phyloP scores from a whole-genome alignment of 2,113 vertebrate species.

The Zapus hudsonius region DNA sequence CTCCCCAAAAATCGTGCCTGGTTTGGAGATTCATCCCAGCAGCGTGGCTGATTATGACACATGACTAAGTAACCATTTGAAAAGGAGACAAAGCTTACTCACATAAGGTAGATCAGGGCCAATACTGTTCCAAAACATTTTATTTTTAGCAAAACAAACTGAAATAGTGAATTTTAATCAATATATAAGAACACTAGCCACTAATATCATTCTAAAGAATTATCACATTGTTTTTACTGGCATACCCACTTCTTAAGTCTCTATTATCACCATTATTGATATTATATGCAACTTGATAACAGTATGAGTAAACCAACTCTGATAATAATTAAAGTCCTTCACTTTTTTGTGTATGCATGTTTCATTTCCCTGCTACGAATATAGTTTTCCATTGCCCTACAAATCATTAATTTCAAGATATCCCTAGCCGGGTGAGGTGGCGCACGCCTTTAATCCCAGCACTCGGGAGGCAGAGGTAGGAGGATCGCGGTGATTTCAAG shows the following conservation, averaged over 20 bases:
- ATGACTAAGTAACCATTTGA: not conserved
- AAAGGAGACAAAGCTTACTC: rapidly evolving
- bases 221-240: not conserved
- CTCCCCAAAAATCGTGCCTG: no score
- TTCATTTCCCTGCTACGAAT: not conserved
- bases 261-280: not conserved
- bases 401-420: not conserved
- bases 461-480: no score
- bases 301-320: not conserved
- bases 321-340: not conserved
- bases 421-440: no score
- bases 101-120: not conserved
- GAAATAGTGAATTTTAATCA: not conserved
- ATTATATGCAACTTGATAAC: not conserved
- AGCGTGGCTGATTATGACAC: no score
- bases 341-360: not conserved
- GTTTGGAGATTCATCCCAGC: no score
- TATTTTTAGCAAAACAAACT: not conserved
- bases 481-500: no score
- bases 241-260: no score
- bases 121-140: no score
- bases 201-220: not conserved
- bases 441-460: no score
- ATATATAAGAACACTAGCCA: not conserved
- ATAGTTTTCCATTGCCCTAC: not conserved